Evolutionary conservation across 2,797 vertebrate species (phyloP).

Genomic region (Knipowitschia caucasica): DNA sequence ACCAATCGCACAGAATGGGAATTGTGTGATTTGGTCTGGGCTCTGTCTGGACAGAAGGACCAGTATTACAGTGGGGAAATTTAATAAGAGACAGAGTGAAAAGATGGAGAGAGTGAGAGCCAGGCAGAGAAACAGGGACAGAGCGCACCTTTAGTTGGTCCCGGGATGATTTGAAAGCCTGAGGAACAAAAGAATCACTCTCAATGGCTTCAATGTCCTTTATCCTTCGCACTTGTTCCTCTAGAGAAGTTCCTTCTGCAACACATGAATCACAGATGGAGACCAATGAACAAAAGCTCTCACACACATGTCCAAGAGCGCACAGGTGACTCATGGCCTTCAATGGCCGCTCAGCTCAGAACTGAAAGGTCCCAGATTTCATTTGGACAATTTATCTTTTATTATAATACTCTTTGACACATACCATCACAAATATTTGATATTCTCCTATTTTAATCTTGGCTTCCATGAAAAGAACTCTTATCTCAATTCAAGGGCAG

Average conservation of each 20-base stretch:
- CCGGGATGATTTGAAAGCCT: slow-evolving; percentile 93
- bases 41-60: slow-evolving; percentile 71
- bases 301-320: slow-evolving; percentile 11
- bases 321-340: slow-evolving; percentile 12
- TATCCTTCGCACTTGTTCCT: slow-evolving; percentile 92
- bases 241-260: slow-evolving; percentile 87
- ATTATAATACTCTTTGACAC: slow-evolving; percentile 56
- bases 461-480: slow-evolving; percentile 39
- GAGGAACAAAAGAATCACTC: slow-evolving; percentile 93
- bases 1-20: slow-evolving; percentile 71
- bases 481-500: slow-evolving; percentile 56
- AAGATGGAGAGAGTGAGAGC: slow-evolving; percentile 62
- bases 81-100: slow-evolving; percentile 73
- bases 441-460: slow-evolving; percentile 66
- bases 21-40: slow-evolving; percentile 76
- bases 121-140: slow-evolving; percentile 54
- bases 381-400: slow-evolving; percentile 46
- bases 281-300: slow-evolving; percentile 51
- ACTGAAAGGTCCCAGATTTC: slow-evolving; percentile 52
- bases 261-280: slow-evolving; percentile 56
- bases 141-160: slow-evolving; percentile 88
- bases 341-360: slow-evolving; percentile 35
- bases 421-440: slow-evolving; percentile 52
- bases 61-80: slow-evolving; percentile 63
- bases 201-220: slow-evolving; percentile 98